Base-by-base conservation (phyloP, 2,888 invertebrate genomes). In the Lobophora halterata region DNA sequence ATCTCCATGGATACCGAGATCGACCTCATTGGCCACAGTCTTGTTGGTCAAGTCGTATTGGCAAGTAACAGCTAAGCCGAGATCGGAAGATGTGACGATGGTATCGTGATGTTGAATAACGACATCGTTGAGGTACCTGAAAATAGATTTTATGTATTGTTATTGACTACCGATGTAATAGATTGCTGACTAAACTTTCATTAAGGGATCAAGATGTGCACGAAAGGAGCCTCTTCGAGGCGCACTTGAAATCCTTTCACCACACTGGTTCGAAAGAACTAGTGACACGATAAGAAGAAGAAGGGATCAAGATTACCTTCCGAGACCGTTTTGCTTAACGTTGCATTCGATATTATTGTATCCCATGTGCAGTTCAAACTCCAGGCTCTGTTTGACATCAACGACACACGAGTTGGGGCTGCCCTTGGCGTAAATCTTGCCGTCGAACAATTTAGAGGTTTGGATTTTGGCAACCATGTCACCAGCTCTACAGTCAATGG, bases 71-170 rank as follows among this genome's bases (percentile, higher is more conserved):
- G 96, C 96, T 35, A 97, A 89, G 19, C 97, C 97, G 63, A 97
- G 90, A 90, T 97, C 97, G 29, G 96, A 95, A 49, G 95, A 96
- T 51, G 97, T 97, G 49, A 97, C 96, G 63, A 97, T 97, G 67
- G 96, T 96, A 72, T 97, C 97, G 86, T 97, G 97, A 83, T 97
- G 97, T 74, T 97, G 97, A 64, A 97, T 96, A 37, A 97, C 95
- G 47, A 96, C 96, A 79, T 97, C 97, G 78, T 96, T 97, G 67
- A 96, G 90, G 72, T 95, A 95, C 65, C 88, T 88, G 65, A 7
- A 72, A 70, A 35, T 18, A 44, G 32, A 49, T 35, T 45, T 28
- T 19, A 26, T 41, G 34, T 21, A 43, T 39, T 45, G 19, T 25
- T 21, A 20, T 38, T 30, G 29, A 4, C 11, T 20, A 5, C 17